Evolutionary conservation across 2,797 vertebrate species (phyloP).

Genomic region (Spondyliosoma cantharus): DNA sequence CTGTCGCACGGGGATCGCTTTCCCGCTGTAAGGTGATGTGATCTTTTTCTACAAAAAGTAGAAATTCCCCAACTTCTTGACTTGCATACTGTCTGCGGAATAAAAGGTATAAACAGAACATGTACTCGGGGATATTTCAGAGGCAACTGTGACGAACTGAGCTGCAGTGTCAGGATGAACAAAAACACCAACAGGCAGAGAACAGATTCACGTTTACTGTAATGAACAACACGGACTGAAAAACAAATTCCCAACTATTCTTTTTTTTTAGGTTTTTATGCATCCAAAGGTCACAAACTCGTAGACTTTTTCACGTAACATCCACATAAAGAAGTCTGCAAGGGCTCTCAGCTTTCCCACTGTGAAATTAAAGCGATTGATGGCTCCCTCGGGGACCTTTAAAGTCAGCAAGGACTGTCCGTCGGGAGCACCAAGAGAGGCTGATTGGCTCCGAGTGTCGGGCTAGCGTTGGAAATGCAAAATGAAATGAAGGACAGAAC

Average conservation of each 20-base stretch:
- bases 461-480: not conserved
- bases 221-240: not conserved
- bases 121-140: not conserved
- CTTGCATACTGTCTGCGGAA: not conserved
- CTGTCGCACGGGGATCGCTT: not conserved
- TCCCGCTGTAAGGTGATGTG: not conserved
- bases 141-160: not conserved
- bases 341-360: not conserved
- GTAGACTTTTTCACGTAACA: not conserved
- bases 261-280: not conserved
- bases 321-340: not conserved
- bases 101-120: not conserved
- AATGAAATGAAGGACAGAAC: not conserved
- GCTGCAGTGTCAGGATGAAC: not conserved
- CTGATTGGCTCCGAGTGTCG: not conserved
- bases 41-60: not conserved
- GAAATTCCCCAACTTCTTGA: not conserved
- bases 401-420: slow-evolving; percentile 1
- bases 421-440: not conserved
- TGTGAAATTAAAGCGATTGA: slow-evolving; percentile 3
- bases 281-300: not conserved
- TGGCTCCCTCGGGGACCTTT: slow-evolving; percentile 6
- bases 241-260: not conserved
- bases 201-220: not conserved
- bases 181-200: not conserved